phyloP scores from a whole-genome alignment of 2,888 invertebrate genomes.

The Acleris holmiana region DNA sequence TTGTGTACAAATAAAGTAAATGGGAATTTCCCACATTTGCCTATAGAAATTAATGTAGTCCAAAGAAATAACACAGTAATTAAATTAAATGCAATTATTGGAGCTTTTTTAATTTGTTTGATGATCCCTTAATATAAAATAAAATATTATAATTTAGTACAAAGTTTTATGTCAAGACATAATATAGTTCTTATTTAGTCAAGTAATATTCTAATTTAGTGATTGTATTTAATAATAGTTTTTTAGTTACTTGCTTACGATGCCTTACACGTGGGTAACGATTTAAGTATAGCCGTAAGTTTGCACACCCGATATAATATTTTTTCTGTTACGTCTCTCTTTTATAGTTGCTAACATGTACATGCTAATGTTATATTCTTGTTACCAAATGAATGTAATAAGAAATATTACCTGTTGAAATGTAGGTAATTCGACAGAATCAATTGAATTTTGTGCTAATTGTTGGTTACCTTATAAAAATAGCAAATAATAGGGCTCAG shows the following conservation, averaged over 20 bases:
- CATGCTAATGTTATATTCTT: too few relatives aligned
- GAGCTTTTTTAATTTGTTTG: conserved; percentile 1
- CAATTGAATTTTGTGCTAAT: too few relatives aligned
- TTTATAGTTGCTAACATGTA: too few relatives aligned
- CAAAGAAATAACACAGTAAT: conserved; percentile 12
- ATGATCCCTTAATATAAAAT: not conserved
- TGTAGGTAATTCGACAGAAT: too few relatives aligned
- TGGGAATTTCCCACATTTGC: conserved; percentile 4
- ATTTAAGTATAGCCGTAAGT: not conserved
- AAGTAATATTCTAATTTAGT: conserved; percentile 22
- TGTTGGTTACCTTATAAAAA: too few relatives aligned
- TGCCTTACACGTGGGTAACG: not conserved
- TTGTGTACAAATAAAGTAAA: not conserved
- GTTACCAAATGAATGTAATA: too few relatives aligned
- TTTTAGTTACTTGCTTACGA: not conserved
- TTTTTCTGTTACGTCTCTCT: not conserved
- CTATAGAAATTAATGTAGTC: conserved; percentile 8
- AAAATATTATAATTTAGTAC: conserved; percentile 33
- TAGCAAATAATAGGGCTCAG: too few relatives aligned
- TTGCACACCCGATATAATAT: not conserved
- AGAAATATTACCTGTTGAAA: too few relatives aligned
- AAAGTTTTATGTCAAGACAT: conserved; percentile 31
- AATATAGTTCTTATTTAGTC: conserved; percentile 19
- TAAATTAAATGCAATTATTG: conserved; percentile 5
- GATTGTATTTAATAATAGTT: not conserved